Evolutionary conservation across 2,888 invertebrate species (phyloP).

Genomic region (Heliconius sara): DNA sequence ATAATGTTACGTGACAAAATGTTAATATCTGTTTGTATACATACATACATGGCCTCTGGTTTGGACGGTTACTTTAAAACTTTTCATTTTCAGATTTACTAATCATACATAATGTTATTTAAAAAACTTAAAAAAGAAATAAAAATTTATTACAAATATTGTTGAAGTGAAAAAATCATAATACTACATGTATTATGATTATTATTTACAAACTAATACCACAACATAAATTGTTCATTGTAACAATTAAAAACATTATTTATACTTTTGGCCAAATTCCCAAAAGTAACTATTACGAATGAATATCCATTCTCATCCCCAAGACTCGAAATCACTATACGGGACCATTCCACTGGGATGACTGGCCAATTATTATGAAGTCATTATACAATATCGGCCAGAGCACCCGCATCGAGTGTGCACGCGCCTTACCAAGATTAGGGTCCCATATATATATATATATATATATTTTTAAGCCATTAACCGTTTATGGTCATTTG

Average conservation of each 20-base stretch:
- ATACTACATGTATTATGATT: neutral
- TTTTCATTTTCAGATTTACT: too few species aligned
- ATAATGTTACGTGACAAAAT: constrained; percentile 1
- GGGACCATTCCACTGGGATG: constrained; percentile 55
- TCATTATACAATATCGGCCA: constrained; percentile 60
- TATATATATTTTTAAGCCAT: constrained; percentile 33
- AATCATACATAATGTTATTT: too few species aligned
- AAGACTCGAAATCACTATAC: constrained; percentile 49
- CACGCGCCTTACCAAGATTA: constrained; percentile 50
- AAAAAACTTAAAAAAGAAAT: neutral
- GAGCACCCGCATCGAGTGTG: constrained; percentile 55
- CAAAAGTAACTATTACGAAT: constrained; percentile 32
- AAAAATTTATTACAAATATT: neutral
- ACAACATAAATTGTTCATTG: neutral
- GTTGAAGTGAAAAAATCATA: neutral
- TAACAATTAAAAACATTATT: constrained; percentile 6
- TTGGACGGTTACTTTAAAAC: neutral
- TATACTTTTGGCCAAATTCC: neutral
- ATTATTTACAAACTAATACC: neutral
- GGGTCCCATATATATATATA: constrained; percentile 39
- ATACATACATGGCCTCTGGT: constrained; percentile 3
- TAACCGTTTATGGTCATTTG: constrained; percentile 39
- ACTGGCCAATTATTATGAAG: constrained; percentile 73
- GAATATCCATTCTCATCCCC: constrained; percentile 35
- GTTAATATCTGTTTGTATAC: neutral